Evolutionary conservation across 1,140 invertebrate species (phyloP).

Genomic region (Polyergus mexicanus): DNA sequence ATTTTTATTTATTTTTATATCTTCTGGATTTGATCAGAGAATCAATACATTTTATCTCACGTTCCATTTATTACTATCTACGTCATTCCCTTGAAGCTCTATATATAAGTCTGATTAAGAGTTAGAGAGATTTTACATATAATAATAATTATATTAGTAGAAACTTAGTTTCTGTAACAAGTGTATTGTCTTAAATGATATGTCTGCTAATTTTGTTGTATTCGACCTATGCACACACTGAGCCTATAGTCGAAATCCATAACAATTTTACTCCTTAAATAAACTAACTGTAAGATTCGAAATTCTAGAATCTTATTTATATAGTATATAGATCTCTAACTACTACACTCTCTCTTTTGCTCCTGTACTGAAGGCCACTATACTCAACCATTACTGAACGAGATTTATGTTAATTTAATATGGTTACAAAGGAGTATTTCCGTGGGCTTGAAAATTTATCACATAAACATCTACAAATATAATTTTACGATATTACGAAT

Average conservation of each 20-base stretch:
- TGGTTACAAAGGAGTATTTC: slow-evolving; percentile 77
- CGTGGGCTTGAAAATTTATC: slow-evolving; percentile 66
- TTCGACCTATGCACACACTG: slow-evolving; percentile 72
- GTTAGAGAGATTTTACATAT: slow-evolving; percentile 78
- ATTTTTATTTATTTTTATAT: slow-evolving; percentile 3
- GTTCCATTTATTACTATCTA: slow-evolving; percentile 68
- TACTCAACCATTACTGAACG: slow-evolving; percentile 71
- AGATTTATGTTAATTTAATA: slow-evolving; percentile 64
- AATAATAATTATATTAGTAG: slow-evolving; percentile 84
- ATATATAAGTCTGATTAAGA: slow-evolving; percentile 73
- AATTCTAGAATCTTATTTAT: slow-evolving; percentile 77
- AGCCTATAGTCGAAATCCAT: slow-evolving; percentile 76
- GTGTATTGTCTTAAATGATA: slow-evolving; percentile 87
- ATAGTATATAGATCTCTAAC: slow-evolving; percentile 78
- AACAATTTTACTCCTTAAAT: slow-evolving; percentile 83
- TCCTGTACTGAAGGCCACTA: slow-evolving; percentile 79
- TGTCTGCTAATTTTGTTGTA: slow-evolving; percentile 85
- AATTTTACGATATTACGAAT: slow-evolving; percentile 23
- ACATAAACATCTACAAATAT: slow-evolving; percentile 25
- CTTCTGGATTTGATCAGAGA: slow-evolving; percentile 68
- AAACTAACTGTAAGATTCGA: slow-evolving; percentile 81
- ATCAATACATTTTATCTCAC: slow-evolving; percentile 25
- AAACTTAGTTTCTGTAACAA: slow-evolving; percentile 86
- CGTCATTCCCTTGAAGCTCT: slow-evolving; percentile 68
- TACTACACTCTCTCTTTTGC: slow-evolving; percentile 68